Evolutionary conservation across 2,113 vertebrate species (phyloP).

Genomic region (Forbesichthys papilliferus): DNA sequence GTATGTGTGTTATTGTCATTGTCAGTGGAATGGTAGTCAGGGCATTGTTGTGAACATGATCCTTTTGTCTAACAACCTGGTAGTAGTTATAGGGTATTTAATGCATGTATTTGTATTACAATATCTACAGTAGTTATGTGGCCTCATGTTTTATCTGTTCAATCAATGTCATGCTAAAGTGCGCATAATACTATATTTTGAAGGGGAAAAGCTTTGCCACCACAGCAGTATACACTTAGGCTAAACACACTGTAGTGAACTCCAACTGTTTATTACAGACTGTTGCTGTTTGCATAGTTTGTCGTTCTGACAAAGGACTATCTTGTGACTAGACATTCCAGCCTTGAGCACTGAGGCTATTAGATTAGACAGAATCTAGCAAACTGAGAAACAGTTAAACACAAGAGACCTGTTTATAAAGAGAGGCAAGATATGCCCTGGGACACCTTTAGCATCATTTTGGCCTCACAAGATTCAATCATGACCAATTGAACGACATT

Average conservation of each 20-base stretch:
- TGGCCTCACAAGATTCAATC: conserved; percentile 52
- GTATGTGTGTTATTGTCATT: conserved; percentile 47
- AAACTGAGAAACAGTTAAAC: conserved; percentile 26
- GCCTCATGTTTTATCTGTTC: conserved; percentile 1
- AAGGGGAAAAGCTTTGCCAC: conserved; percentile 1
- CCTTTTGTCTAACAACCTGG: conserved; percentile 2
- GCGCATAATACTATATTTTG: neutral
- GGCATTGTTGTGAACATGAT: conserved; percentile 35
- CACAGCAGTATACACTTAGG: neutral
- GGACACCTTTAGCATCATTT: conserved; percentile 46
- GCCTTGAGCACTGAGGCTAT: conserved; percentile 48
- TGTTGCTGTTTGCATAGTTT: conserved; percentile 15
- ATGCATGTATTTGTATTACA: neutral
- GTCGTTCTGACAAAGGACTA: conserved; percentile 25
- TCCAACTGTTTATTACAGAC: conserved; percentile 4
- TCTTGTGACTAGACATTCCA: conserved; percentile 54
- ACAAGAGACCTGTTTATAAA: conserved; percentile 6
- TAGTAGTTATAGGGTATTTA: conserved; percentile 3
- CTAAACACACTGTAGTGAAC: conserved; percentile 3
- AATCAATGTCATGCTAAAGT: neutral
- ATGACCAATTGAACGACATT: conserved; percentile 24
- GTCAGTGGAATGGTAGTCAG: conserved; percentile 33
- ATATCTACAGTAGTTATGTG: neutral
- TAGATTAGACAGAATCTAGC: conserved; percentile 55
- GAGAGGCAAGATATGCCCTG: conserved; percentile 35